A percentile compares a stretch with the other conserved stretches of the same genome.
Evolutionary conservation across 2,888 invertebrate species (phyloP).

Genomic region (Hirtodrosophila alboralis): DNA sequence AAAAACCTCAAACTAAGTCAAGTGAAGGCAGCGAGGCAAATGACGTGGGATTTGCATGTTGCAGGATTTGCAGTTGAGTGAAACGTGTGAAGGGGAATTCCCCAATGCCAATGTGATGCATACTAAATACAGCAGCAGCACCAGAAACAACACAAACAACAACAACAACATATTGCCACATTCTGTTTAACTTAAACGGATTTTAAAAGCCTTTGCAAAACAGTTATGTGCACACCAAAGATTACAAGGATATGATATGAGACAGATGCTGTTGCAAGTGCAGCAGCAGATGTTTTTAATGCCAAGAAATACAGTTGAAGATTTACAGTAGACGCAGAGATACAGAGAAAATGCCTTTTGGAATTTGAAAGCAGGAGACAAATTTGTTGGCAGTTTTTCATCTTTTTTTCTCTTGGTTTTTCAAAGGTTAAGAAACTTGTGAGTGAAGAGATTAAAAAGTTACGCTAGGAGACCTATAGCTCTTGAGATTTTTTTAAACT

Average conservation of each 20-base stretch:
- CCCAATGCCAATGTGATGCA: slow-evolving; percentile 39
- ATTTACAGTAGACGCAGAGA: not conserved
- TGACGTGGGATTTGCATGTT: slow-evolving; percentile 33
- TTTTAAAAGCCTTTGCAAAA: slow-evolving; percentile 55
- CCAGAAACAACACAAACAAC: slow-evolving; percentile 6
- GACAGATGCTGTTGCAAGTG: slow-evolving; percentile 3
- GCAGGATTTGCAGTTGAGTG: slow-evolving; percentile 36
- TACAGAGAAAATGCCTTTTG: too few relatives aligned
- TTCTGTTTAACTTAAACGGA: slow-evolving; percentile 55
- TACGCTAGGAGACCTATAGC: too few relatives aligned
- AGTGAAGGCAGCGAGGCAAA: slow-evolving; percentile 33
- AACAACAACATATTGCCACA: slow-evolving; percentile 27
- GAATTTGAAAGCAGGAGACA: too few relatives aligned
- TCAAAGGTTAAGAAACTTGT: too few relatives aligned
- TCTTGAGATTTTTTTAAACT: too few relatives aligned
- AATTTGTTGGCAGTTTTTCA: too few relatives aligned
- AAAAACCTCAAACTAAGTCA: too few relatives aligned
- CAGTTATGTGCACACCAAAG: slow-evolving; percentile 47
- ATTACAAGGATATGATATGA: slow-evolving; percentile 29
- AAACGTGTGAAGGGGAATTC: slow-evolving; percentile 3
- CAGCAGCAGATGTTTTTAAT: slow-evolving; percentile 15
- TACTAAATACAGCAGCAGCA: slow-evolving; percentile 32
- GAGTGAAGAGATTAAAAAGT: too few relatives aligned
- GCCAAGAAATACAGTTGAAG: slow-evolving; percentile 6
- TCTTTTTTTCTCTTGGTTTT: too few relatives aligned